Base-by-base conservation (phyloP, 2,797 vertebrate species). In the Fundulus diaphanus region DNA sequence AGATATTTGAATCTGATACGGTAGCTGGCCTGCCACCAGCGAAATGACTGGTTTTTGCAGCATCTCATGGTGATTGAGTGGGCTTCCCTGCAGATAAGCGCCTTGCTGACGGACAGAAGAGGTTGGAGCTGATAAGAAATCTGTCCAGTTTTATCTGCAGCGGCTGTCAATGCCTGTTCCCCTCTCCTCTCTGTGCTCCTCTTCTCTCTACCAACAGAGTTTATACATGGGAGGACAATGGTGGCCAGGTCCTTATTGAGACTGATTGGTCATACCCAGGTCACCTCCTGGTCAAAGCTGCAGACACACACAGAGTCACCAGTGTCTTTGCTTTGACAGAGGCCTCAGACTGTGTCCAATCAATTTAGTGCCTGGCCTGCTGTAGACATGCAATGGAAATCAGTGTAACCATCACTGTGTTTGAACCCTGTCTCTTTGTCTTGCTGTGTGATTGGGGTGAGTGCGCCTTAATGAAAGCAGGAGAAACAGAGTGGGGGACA, bases 331-430 rank as follows among this genome's bases (percentile, higher is more conserved):
- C 87, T 82, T 86, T 80, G 83, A 90, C 82, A 80, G 76, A 82
- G 73, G 78, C 85, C 82, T 85, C 88, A 90, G 90, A 91, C 89
- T 91, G 86, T 91, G 89, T 91, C 93, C 85, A 91, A 93, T 92
- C 90, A 91, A 86, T 92, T 88, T 82, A 82, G 82, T 80, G 74
- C 72, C 78, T 70, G 78, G 80, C 77, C 82, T 82, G 85, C 85
- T 82, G 84, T 88, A 90, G 91, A 92, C 89, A 87, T 88, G 90
- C 88, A 84, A 84, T 85, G 65, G 87, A 90, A 92, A 93, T 92
- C 89, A 91, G 87, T 86, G 89, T 82, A 91, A 90, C 92, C 91
- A 90, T 89, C 87, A 69, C 86, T 80, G 81, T 90, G 90, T 92
- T 90, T 91, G 85, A 92, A 92, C 88, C 85, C 74, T 82, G 70